These are phyloP conservation scores for Mythimna albipuncta DNA, from an alignment of 2,888 invertebrate species.

Conservation along the genomic window DNA sequence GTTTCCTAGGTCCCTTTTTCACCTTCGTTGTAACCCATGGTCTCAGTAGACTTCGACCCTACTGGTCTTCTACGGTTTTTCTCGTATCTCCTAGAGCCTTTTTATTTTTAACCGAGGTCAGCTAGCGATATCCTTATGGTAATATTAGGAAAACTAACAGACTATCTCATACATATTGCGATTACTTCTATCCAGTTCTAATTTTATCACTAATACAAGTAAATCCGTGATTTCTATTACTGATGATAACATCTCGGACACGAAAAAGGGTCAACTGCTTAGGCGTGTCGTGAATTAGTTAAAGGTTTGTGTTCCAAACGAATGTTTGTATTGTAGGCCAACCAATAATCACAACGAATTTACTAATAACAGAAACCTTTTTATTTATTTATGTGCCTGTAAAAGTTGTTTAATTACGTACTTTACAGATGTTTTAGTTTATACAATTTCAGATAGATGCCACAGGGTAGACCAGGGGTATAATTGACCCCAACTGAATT, in stretches of 20 bases:
- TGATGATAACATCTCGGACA: conserved; percentile 31
- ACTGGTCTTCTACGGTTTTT: too few relatives aligned
- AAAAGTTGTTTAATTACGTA: too few relatives aligned
- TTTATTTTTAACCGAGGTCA: too few relatives aligned
- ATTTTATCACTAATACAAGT: conserved; percentile 29
- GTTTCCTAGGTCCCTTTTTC: too few relatives aligned
- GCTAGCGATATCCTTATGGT: not conserved
- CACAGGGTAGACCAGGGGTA: too few relatives aligned
- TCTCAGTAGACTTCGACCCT: too few relatives aligned
- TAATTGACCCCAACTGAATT: too few relatives aligned
- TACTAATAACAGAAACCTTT: not conserved
- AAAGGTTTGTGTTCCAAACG: conserved; percentile 56
- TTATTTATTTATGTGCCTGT: not conserved
- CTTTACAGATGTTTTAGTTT: not conserved
- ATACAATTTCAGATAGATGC: too few relatives aligned
- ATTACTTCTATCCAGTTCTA: conserved; percentile 23
- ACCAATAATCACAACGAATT: conserved; percentile 34
- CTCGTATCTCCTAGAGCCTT: too few relatives aligned
- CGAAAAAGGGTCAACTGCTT: conserved; percentile 49
- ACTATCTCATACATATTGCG: conserved; percentile 17
- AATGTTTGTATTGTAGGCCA: conserved; percentile 49
- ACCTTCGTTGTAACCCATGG: too few relatives aligned
- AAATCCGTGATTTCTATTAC: conserved; percentile 42
- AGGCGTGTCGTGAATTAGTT: conserved; percentile 63
- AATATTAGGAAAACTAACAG: not conserved